phyloP scores from a whole-genome alignment of 1,140 invertebrate species.

The Hydropsyche tenuis region DNA sequence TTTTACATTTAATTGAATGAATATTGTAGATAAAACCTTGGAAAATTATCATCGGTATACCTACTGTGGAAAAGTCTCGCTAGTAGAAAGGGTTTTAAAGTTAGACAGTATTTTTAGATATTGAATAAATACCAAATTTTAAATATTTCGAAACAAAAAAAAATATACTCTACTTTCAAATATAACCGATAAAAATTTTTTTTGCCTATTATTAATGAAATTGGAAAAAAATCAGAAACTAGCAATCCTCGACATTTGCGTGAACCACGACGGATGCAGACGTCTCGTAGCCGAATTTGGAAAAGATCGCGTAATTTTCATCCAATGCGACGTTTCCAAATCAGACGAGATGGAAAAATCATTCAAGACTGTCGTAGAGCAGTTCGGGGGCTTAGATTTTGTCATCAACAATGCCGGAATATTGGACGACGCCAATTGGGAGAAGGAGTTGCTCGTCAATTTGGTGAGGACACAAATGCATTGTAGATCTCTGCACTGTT shows the following conservation, averaged over 20 bases:
- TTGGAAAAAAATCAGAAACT: conserved; percentile 51
- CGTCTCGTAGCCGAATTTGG: conserved; percentile 51
- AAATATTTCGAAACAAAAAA: not conserved
- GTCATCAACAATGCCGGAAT: conserved; percentile 72
- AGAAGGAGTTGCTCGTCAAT: conserved; percentile 57
- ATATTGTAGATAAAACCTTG: too few relatives aligned
- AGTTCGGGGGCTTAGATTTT: conserved; percentile 68
- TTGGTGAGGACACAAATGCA: conserved; percentile 57
- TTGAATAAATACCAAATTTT: too few relatives aligned
- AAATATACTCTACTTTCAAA: too few relatives aligned
- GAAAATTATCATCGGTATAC: too few relatives aligned
- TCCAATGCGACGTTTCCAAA: conserved; percentile 71
- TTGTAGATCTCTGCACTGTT: too few relatives aligned
- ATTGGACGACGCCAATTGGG: conserved; percentile 53
- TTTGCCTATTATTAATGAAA: too few relatives aligned
- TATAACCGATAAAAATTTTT: too few relatives aligned
- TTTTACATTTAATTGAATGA: too few relatives aligned
- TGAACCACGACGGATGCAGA: conserved; percentile 48
- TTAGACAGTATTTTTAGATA: too few relatives aligned
- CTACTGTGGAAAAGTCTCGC: too few relatives aligned
- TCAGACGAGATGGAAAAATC: conserved; percentile 67
- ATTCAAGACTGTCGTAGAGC: conserved; percentile 65
- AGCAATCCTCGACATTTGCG: conserved; percentile 54
- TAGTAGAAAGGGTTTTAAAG: too few relatives aligned
- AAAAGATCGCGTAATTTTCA: conserved; percentile 51